Base-by-base conservation (phyloP, 2,888 invertebrate species). In the Plutella xylostella region DNA sequence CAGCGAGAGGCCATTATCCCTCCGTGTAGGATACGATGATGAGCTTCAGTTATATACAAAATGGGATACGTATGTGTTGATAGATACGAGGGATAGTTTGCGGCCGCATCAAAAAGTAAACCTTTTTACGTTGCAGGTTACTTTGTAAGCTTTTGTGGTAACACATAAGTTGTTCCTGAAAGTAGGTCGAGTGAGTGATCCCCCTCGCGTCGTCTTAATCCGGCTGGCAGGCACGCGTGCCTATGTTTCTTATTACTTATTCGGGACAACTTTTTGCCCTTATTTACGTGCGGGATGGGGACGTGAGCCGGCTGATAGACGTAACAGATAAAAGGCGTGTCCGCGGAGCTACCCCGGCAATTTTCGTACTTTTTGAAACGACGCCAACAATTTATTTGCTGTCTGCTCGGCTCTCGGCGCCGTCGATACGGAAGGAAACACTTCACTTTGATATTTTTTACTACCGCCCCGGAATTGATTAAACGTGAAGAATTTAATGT, bases 311-410 rank as follows among this genome's bases (percentile, higher is more conserved):
- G 55, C 52, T 73, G 71, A 74, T 76, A 74, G 72, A 73, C 76
- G 70, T 72, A 64, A 82, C 82, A 82, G 75, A 76, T 76, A 78
- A 82, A 82, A 78, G 79, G 80, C 80, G 80, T 72, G 69, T 65
- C 76, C 63, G 63, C 58, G 64, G 57, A 67, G 62, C 63, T 63
- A 65, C 69, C 65, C 67, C 60, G 63, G 65, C 70, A 68, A 69
- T 76, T 78, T 78, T 58, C 68, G 66, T 63, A 65, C 70, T 72
- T 72, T 75, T 80, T 75, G 72, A 78, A 73, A 72, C 74, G 70
- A 70, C 66, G 69, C 72, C 74, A 75, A 71, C 69, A 68, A 79
- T 79, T 78, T 79, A 75, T 80, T 72, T 68, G 63, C 71, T 71
- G 68, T 76, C 72, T 73, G 60, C 61, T 61, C 61, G 63, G 54